A percentile compares a stretch with the other conserved stretches of the same genome.
These are phyloP conservation scores for Psophia crepitans DNA, from an alignment of 2,113 vertebrate genomes.

Conservation along the genomic window DNA sequence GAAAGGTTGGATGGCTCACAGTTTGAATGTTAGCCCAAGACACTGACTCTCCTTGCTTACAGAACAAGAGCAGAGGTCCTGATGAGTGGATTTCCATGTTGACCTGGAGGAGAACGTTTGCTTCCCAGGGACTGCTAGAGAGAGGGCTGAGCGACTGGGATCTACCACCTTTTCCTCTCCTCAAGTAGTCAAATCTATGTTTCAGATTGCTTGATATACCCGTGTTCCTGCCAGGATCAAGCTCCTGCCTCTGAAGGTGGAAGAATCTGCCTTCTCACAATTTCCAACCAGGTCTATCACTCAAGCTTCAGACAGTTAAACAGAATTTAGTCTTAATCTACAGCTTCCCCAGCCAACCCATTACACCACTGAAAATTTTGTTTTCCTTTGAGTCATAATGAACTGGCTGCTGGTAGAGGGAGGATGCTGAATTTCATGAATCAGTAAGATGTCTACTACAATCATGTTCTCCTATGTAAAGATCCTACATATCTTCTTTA, in stretches of 20 bases:
- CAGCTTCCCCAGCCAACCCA: not conserved
- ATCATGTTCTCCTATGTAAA: not conserved
- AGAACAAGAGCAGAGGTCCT: not conserved
- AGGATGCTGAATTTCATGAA: slow-evolving; percentile 1
- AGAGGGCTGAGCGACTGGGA: not conserved
- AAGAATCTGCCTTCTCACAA: not conserved
- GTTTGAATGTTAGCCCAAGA: not conserved
- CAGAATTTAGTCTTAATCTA: not conserved
- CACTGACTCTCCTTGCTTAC: not conserved
- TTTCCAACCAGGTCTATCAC: not conserved
- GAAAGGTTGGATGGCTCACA: not conserved
- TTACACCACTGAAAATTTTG: not conserved
- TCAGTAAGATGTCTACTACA: not conserved
- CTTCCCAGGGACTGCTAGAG: not conserved
- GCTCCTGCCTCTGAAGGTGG: not conserved
- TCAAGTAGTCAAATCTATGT: not conserved
- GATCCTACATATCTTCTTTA: not conserved
- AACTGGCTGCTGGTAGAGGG: not conserved
- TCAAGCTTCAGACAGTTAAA: not conserved
- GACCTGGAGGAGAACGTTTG: not conserved
- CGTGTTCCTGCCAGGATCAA: not conserved
- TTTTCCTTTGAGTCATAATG: not conserved
- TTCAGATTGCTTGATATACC: not conserved
- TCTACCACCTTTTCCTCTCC: not conserved
- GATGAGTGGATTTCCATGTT: not conserved